Base-by-base conservation (phyloP, 2,113 vertebrate genomes). In the Notechis scutatus region DNA sequence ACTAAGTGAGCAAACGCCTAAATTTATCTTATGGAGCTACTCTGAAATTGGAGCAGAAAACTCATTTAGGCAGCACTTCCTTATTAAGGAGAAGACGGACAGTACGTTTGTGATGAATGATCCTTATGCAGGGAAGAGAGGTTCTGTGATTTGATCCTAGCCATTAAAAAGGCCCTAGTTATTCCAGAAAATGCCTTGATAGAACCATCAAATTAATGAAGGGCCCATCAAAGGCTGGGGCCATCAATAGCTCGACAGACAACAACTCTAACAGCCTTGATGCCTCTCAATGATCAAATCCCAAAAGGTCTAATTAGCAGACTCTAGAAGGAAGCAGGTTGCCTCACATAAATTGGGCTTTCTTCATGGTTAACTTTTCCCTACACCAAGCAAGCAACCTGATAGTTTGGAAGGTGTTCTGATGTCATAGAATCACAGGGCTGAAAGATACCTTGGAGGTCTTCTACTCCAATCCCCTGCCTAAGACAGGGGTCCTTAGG, bases 241-340 rank as follows among this genome's bases (percentile, higher is more conserved):
- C 26, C 61, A 20, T 21, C 9, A 3, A 52, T 1, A 9, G 56
- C 85, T 61, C 7, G 1, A 14, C 9, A 88, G 87, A 69, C 29
- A 52, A 34, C 24, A 34, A 34, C n/a, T 55, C 47, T 69, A 92
- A 92, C n/a, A 21, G 34, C 55, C 56, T 45, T 50, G 8, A n/a
- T 59, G 81, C 55, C 45, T 42, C 23, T n/a, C 7, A 8, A 12
- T 45, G 23, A 18, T 50, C 18, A 59, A 90, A 42, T 96, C 96
- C 91, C 94, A 88, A 54, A 92, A 91, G 94, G 91, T 64, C 92
- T 93, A 95, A 95, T 96, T 96, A 95, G 89, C 89, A 92, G 91
- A 47, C 52, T 45, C 18, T 88, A 93, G 59, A 87, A 94, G 26
- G 55, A 69, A 87, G 29, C 56, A 21, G n/a, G 20, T 56, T 61